Evolutionary conservation across 2,888 invertebrate genomes (phyloP).

Genomic region (Drosophila anomalata): DNA sequence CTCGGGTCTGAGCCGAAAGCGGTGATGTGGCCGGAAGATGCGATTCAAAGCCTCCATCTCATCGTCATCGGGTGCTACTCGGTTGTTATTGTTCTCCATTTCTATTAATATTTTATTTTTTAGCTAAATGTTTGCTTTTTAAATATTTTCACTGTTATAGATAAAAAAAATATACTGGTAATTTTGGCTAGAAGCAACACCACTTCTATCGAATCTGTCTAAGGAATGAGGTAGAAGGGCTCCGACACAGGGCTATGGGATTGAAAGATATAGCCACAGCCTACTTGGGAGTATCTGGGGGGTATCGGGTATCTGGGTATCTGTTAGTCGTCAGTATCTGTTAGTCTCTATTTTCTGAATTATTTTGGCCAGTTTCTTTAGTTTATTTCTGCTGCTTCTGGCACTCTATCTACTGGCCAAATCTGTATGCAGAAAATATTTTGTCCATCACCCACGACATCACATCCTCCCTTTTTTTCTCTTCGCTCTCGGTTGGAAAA

Average conservation of each 20-base stretch:
- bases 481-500: constrained; percentile 36
- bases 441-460: constrained; percentile 47
- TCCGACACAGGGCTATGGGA: not conserved
- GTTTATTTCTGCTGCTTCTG: constrained; percentile 36
- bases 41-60: too few species aligned
- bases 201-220: not conserved
- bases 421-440: constrained; percentile 80
- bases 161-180: not conserved
- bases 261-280: not conserved
- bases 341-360: constrained; percentile 20
- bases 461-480: constrained; percentile 3
- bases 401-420: constrained; percentile 71
- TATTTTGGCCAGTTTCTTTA: constrained; percentile 21
- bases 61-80: too few species aligned
- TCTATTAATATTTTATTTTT: too few species aligned
- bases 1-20: too few species aligned
- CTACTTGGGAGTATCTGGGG: constrained; percentile 41
- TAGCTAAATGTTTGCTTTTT: too few species aligned
- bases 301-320: constrained; percentile 21
- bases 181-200: not conserved
- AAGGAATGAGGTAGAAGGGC: not conserved
- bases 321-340: constrained; percentile 11
- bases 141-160: too few species aligned
- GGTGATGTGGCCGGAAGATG: too few species aligned
- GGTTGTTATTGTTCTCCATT: not conserved